Conservation (phyloP, 2,888 invertebrate genomes). For the Blera fallax region DNA sequence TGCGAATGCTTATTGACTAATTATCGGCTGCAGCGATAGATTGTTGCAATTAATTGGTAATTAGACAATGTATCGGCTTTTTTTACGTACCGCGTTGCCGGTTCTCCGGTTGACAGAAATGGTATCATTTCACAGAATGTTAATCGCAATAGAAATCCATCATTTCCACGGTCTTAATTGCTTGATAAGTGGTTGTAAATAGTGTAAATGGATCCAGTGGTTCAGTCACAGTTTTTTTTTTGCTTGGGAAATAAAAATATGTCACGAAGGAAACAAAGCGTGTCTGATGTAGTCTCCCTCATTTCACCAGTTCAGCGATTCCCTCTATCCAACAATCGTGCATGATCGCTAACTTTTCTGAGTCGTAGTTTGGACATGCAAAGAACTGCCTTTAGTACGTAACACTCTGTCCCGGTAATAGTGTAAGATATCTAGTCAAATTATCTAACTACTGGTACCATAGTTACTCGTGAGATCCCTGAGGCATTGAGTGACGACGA, state of each 20-base stretch:
- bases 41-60: constrained; percentile 56
- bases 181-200: constrained; percentile 36
- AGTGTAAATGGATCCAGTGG: not conserved
- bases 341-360: not conserved
- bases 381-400: not conserved
- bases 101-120: constrained; percentile 15
- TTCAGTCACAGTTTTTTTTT: not conserved
- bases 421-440: constrained; percentile 55
- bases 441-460: constrained; percentile 57
- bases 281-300: not conserved
- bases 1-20: constrained; percentile 27
- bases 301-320: not conserved
- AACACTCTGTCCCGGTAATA: constrained; percentile 11
- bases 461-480: constrained; percentile 63
- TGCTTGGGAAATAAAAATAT: not conserved
- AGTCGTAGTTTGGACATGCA: constrained; percentile 7
- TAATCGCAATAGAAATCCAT: constrained; percentile 22
- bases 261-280: constrained; percentile 29
- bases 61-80: constrained; percentile 40
- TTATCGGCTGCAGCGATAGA: constrained; percentile 22
- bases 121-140: constrained; percentile 40
- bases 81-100: not conserved
- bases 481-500: constrained; percentile 40
- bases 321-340: constrained; percentile 35
- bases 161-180: constrained; percentile 33